Evolutionary conservation across 2,888 invertebrate genomes (phyloP).

Genomic region (Fragum sueziense): DNA sequence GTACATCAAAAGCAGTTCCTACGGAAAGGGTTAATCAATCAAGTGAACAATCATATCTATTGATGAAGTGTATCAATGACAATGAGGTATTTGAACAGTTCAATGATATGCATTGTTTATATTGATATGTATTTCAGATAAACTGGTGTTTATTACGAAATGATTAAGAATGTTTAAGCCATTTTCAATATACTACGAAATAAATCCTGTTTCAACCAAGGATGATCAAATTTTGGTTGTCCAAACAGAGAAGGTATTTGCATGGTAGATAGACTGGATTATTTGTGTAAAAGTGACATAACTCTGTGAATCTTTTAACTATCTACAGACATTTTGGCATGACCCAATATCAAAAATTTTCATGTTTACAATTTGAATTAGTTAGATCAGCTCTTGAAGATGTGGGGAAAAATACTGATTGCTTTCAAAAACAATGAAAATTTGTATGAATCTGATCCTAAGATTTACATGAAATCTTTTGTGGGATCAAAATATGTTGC

Average conservation of each 20-base stretch:
- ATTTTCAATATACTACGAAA: conserved; percentile 39
- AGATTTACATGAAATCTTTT: too few relatives aligned
- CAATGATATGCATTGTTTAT: conserved; percentile 16
- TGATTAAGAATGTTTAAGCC: conserved; percentile 39
- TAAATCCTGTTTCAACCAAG: conserved; percentile 31
- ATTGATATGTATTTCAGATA: conserved; percentile 49
- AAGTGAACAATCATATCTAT: background rate
- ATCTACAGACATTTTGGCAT: too few relatives aligned
- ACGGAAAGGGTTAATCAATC: too few relatives aligned
- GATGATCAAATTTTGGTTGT: conserved; percentile 16
- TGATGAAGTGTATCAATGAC: background rate
- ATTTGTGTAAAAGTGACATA: background rate
- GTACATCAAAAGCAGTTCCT: too few relatives aligned
- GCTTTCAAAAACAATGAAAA: too few relatives aligned
- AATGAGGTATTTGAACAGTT: conserved; percentile 3
- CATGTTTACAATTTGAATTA: too few relatives aligned
- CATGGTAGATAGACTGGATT: background rate
- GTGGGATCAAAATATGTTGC: too few relatives aligned
- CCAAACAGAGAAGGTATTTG: conserved; percentile 39
- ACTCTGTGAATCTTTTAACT: background rate
- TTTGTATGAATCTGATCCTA: too few relatives aligned
- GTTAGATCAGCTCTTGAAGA: too few relatives aligned
- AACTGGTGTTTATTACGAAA: conserved; percentile 18
- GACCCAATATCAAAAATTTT: too few relatives aligned
- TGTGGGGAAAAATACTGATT: too few relatives aligned